Evolutionary conservation across 2,113 vertebrate species (phyloP).

Genomic region (Orthochromis indermauri): DNA sequence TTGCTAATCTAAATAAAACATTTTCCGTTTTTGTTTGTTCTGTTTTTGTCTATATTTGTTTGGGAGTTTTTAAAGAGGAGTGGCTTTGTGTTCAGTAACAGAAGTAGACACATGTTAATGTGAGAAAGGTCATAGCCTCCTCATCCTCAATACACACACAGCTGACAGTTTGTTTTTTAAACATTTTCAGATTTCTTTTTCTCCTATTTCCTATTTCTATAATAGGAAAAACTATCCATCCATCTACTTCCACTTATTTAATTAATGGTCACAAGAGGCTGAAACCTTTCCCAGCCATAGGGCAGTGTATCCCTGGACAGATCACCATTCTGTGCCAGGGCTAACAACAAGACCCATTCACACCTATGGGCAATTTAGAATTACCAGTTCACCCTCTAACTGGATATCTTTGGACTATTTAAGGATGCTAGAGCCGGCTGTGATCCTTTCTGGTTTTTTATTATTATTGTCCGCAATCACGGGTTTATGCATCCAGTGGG

Average conservation of each 20-base stretch:
- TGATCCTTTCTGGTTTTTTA: background rate
- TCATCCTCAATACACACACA: background rate
- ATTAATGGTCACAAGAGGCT: background rate
- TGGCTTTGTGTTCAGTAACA: background rate
- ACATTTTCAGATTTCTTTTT: background rate
- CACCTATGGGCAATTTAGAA: background rate
- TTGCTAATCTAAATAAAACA: background rate
- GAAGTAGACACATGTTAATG: background rate
- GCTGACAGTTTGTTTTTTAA: background rate
- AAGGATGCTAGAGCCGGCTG: background rate
- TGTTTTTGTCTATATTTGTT: background rate
- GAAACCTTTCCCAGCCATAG: background rate
- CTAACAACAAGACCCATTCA: background rate
- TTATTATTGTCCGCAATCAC: background rate
- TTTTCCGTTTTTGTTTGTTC: background rate
- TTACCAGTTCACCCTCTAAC: background rate
- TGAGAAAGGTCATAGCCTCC: background rate
- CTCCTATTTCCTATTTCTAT: no score
- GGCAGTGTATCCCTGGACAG: background rate
- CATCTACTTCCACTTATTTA: background rate
- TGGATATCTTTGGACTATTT: background rate
- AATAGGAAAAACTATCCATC: background rate
- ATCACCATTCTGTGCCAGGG: accelerated
- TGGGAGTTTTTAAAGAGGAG: background rate
- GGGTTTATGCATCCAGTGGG: background rate